A percentile compares a stretch with the other conserved stretches of the same genome.
Conservation (phyloP, 2,888 invertebrate genomes). For the Mellilla xanthometata region DNA sequence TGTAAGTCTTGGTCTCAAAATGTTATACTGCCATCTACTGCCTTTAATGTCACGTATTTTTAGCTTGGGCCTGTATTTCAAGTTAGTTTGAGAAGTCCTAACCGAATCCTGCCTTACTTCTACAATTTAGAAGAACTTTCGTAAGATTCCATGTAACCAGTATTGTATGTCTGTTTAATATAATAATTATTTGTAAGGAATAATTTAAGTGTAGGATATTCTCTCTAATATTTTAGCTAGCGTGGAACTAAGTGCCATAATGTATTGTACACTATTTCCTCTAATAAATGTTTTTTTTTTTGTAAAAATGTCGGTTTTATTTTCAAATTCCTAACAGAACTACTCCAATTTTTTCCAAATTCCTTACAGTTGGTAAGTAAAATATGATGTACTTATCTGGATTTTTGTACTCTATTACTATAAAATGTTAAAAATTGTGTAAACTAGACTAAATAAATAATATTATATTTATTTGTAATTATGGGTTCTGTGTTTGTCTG, state of each 20-base stretch:
- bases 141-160: slow-evolving; percentile 54
- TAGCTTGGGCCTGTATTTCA: slow-evolving; percentile 1
- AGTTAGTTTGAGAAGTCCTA: too few species aligned
- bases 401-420: too few species aligned
- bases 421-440: too few species aligned
- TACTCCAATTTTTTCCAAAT: too few species aligned
- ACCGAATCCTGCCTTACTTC: too few species aligned
- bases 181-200: slow-evolving; percentile 46
- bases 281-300: slow-evolving; percentile 46
- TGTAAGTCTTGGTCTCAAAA: too few species aligned
- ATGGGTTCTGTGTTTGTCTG: too few species aligned
- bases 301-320: slow-evolving; percentile 7
- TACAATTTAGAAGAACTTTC: slow-evolving; percentile 3
- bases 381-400: too few species aligned
- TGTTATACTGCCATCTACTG: slow-evolving; percentile 22
- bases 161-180: slow-evolving; percentile 54
- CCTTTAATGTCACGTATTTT: slow-evolving; percentile 2
- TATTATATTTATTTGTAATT: too few species aligned
- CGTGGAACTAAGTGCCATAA: slow-evolving; percentile 72
- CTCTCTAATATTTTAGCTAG: slow-evolving; percentile 36
- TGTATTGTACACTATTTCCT: slow-evolving; percentile 59
- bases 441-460: too few species aligned
- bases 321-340: too few species aligned
- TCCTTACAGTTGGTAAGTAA: too few species aligned
- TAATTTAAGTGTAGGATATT: slow-evolving; percentile 36